These are phyloP conservation scores for Agriopis marginaria DNA, from an alignment of 2,888 invertebrate species.

Conservation along the genomic window DNA sequence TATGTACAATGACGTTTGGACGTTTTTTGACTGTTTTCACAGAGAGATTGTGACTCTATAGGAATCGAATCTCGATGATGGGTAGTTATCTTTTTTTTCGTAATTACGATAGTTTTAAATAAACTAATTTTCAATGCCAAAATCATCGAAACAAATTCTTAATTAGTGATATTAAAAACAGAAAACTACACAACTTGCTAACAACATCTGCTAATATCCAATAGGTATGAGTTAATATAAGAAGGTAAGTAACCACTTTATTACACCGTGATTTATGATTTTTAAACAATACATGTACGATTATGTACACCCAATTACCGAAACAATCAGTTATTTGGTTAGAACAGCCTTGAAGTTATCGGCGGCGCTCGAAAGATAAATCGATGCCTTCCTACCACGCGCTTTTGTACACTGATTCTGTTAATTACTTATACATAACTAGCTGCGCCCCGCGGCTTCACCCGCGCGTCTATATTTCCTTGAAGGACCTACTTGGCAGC, in stretches of 20 bases:
- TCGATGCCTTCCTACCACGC: slow-evolving; percentile 48
- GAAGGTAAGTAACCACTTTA: background rate
- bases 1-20: no score
- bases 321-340: slow-evolving; percentile 34
- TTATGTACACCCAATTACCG: slow-evolving; percentile 22
- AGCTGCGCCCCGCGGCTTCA: no score
- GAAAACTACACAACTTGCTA: background rate
- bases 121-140: no score
- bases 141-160: no score
- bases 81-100: no score
- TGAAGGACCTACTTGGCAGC: no score
- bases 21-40: no score
- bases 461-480: no score
- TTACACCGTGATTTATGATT: slow-evolving; percentile 8
- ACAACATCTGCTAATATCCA: background rate
- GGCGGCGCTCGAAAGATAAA: slow-evolving; percentile 25
- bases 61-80: no score
- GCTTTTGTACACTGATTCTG: background rate
- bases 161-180: no score
- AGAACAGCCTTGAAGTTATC: slow-evolving; percentile 41
- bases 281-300: slow-evolving; percentile 26
- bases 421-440: background rate
- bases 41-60: no score
- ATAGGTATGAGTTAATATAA: background rate
- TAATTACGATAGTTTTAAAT: no score